Conservation (phyloP, 2,113 vertebrate species). For the Pterophyllum scalare region DNA sequence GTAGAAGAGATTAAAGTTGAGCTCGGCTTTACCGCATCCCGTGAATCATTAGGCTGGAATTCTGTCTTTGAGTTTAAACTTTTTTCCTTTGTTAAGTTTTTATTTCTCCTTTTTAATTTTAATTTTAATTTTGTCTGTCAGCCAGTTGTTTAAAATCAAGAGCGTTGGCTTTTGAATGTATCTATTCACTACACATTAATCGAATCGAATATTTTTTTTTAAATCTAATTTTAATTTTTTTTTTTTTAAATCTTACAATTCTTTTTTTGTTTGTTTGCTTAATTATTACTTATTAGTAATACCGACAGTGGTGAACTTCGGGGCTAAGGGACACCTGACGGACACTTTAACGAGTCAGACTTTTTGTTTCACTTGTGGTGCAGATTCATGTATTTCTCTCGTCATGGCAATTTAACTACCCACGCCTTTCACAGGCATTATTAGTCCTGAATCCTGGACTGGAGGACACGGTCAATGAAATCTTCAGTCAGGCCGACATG, state of each 20-base stretch:
- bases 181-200: not conserved
- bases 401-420: constrained; percentile 63
- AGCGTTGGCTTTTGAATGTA: not conserved
- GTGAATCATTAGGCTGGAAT: constrained; percentile 55
- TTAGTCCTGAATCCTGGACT: constrained; percentile 46
- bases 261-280: not conserved
- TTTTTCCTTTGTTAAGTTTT: not conserved
- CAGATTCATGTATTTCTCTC: constrained; percentile 46
- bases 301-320: not conserved
- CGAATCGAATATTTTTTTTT: not conserved
- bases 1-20: not conserved
- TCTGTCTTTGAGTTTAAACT: not conserved
- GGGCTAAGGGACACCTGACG: constrained; percentile 37
- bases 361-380: constrained; percentile 31
- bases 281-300: not conserved
- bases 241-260: not conserved
- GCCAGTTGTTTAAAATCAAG: not conserved
- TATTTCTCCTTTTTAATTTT: not conserved
- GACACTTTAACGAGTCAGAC: constrained; percentile 23
- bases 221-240: not conserved
- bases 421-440: constrained; percentile 70
- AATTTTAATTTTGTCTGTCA: not conserved
- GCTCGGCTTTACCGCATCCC: constrained; percentile 13
- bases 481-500: constrained; percentile 69
- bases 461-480: constrained; percentile 73